These are phyloP conservation scores for Hirundichthys speculiger DNA, from an alignment of 2,113 vertebrate genomes.

Conservation along the genomic window DNA sequence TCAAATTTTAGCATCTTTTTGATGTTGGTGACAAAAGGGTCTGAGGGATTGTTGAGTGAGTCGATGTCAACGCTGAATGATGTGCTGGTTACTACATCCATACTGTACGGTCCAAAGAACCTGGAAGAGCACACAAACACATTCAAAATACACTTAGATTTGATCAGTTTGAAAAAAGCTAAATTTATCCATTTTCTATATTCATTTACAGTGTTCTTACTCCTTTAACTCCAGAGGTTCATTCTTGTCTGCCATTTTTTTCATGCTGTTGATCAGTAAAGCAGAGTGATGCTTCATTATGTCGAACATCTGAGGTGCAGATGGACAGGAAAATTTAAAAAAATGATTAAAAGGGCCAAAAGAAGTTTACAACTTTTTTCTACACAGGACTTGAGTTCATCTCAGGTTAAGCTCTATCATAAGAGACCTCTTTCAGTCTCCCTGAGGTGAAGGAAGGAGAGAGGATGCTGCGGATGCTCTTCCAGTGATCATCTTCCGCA, in stretches of 20 bases:
- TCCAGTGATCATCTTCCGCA: slow-evolving; percentile 86
- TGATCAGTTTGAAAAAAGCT: neutral
- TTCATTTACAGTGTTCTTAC: slow-evolving; percentile 63
- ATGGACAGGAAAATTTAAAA: neutral
- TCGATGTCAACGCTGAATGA: slow-evolving; percentile 84
- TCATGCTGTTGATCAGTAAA: slow-evolving; percentile 75
- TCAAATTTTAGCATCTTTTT: slow-evolving; percentile 80
- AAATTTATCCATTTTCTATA: neutral
- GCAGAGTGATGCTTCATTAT: slow-evolving; percentile 80
- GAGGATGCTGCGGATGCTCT: slow-evolving; percentile 80
- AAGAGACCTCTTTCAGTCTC: slow-evolving; percentile 90
- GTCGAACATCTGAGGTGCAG: slow-evolving; percentile 81
- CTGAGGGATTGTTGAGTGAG: slow-evolving; percentile 80
- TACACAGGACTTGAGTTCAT: neutral
- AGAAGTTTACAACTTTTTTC: neutral
- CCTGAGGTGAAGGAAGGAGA: slow-evolving; percentile 89
- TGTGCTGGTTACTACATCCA: slow-evolving; percentile 84
- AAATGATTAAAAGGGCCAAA: no score
- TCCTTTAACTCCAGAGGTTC: slow-evolving; percentile 59
- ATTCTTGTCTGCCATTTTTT: slow-evolving; percentile 71
- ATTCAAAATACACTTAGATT: neutral
- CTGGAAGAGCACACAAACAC: slow-evolving; percentile 41
- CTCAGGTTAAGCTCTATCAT: no score
- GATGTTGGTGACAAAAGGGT: slow-evolving; percentile 80
- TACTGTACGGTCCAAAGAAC: slow-evolving; percentile 74